phyloP scores from a whole-genome alignment of 2,113 vertebrate species.

The Monarcha castaneiventris region DNA sequence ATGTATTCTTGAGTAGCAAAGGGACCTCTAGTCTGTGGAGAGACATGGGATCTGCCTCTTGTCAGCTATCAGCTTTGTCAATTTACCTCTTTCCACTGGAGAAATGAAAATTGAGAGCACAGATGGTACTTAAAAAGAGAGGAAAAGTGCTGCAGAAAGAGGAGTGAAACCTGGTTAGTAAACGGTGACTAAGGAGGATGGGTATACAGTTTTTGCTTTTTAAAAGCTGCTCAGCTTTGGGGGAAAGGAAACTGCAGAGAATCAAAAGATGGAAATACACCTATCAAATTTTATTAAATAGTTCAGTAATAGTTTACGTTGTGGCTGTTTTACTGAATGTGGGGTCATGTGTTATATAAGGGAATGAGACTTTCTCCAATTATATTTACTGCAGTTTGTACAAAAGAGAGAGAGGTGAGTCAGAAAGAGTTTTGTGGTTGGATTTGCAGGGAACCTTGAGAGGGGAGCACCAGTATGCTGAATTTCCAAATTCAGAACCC shows the following conservation, averaged over 20 bases:
- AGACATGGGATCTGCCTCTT: neutral
- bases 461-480: neutral
- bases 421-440: slow-evolving; percentile 36
- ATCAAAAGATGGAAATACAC: neutral
- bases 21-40: neutral
- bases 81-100: neutral
- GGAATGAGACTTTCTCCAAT: neutral
- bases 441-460: slow-evolving; percentile 33
- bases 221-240: neutral
- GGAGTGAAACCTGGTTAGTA: neutral
- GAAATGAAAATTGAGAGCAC: neutral
- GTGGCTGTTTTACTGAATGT: neutral
- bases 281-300: neutral
- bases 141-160: neutral
- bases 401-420: neutral
- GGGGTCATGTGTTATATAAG: neutral
- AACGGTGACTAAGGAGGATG: neutral
- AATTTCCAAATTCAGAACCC: slow-evolving; percentile 38
- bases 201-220: neutral
- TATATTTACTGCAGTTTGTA: neutral
- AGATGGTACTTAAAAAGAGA: neutral
- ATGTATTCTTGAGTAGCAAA: neutral
- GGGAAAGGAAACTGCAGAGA: neutral
- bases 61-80: neutral
- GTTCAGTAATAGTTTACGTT: neutral